These are phyloP conservation scores for Parnassius smintheus DNA, from an alignment of 2,888 invertebrate species.

Conservation along the genomic window DNA sequence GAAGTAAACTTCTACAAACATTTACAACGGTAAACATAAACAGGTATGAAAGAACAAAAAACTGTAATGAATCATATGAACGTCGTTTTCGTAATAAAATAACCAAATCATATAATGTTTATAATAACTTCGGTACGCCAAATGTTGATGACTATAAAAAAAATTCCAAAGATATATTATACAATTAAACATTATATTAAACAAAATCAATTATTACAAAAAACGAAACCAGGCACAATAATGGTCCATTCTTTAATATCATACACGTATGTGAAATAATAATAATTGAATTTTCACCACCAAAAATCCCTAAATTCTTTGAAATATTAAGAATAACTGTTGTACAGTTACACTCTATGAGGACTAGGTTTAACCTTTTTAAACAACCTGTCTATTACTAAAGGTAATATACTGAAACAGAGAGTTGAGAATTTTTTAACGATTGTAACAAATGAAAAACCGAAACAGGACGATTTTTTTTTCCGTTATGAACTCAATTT, in stretches of 20 bases:
- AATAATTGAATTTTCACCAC: slow-evolving; percentile 39
- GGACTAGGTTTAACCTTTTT: slow-evolving; percentile 45
- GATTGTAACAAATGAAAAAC: slow-evolving; percentile 41
- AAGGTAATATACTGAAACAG: slow-evolving; percentile 37
- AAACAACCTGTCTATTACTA: slow-evolving; percentile 39
- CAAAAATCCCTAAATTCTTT: slow-evolving; percentile 45
- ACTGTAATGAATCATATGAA: not conserved
- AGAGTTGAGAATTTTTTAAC: slow-evolving; percentile 43
- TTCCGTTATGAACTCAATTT: slow-evolving; percentile 49
- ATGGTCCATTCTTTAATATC: slow-evolving; percentile 54
- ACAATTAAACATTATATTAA: too few species aligned
- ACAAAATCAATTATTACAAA: slow-evolving; percentile 26
- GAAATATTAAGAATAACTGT: slow-evolving; percentile 37
- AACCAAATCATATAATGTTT: slow-evolving; percentile 1
- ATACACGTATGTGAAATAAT: slow-evolving; percentile 49
- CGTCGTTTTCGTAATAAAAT: slow-evolving; percentile 5
- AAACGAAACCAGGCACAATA: slow-evolving; percentile 12
- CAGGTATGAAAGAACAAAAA: not conserved
- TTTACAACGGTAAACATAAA: not conserved
- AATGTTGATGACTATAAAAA: slow-evolving; percentile 12
- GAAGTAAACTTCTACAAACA: not conserved
- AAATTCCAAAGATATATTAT: slow-evolving; percentile 3
- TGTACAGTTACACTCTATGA: slow-evolving; percentile 31
- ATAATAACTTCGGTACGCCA: slow-evolving; percentile 4
- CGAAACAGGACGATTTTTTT: slow-evolving; percentile 46